A percentile compares a stretch with the other conserved stretches of the same genome.
phyloP scores from a whole-genome alignment of 2,797 vertebrate genomes.

The Chelonia mydas region DNA sequence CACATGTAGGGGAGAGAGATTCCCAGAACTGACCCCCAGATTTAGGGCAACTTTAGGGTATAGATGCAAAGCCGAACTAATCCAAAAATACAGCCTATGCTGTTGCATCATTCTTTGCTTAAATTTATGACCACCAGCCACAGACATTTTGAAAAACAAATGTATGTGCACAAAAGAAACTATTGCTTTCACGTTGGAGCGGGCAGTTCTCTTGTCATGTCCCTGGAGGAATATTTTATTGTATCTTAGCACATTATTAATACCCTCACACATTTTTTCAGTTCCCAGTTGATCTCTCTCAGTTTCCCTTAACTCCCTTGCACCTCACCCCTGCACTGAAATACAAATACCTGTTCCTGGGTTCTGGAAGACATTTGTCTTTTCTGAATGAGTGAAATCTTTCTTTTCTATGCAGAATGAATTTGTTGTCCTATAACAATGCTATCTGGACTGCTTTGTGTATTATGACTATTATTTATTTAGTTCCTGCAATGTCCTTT shows the following conservation, averaged over 20 bases:
- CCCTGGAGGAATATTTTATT: background rate
- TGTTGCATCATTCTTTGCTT: background rate
- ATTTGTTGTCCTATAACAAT: background rate
- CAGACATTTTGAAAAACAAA: background rate
- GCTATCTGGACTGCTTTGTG: fast-evolving
- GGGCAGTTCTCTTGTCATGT: background rate
- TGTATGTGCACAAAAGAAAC: background rate
- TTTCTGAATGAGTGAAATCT: background rate
- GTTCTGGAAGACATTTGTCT: background rate
- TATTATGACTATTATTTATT: background rate
- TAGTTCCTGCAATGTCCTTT: background rate
- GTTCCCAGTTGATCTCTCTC: background rate
- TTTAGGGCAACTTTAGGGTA: background rate
- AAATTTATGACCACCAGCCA: fast-evolving
- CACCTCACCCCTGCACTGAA: background rate
- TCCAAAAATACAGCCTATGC: background rate
- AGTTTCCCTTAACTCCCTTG: background rate
- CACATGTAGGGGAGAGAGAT: background rate
- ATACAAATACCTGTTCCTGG: background rate
- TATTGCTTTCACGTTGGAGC: fast-evolving
- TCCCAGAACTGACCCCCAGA: background rate
- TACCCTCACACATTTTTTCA: background rate
- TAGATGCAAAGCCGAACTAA: background rate
- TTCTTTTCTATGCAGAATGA: background rate
- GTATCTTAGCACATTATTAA: background rate